These are phyloP conservation scores for Setophaga kirtlandii DNA, from an alignment of 2,113 vertebrate genomes.

Conservation along the genomic window DNA sequence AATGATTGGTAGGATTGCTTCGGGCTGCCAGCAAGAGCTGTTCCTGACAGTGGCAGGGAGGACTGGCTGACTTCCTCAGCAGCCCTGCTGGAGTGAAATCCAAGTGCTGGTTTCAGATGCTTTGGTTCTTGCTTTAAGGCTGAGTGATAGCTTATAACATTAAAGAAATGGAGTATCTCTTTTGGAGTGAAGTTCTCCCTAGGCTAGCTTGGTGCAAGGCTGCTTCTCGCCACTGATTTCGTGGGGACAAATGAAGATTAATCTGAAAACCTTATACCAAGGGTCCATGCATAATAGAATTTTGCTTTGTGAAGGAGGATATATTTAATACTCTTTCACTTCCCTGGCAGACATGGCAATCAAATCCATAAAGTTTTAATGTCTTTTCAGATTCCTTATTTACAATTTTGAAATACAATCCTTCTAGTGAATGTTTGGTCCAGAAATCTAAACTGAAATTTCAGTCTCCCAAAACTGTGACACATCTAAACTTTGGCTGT, in stretches of 20 bases:
- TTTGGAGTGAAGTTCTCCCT: not conserved
- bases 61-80: not conserved
- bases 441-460: not conserved
- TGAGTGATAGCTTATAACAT: not conserved
- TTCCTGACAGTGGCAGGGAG: not conserved
- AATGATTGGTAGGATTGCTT: not conserved
- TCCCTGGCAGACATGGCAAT: not conserved
- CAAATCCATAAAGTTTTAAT: not conserved
- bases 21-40: not conserved
- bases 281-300: not conserved
- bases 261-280: not conserved
- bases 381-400: not conserved
- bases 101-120: not conserved
- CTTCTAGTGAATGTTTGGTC: not conserved
- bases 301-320: not conserved
- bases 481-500: not conserved
- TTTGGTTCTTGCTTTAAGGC: not conserved
- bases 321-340: not conserved
- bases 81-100: not conserved
- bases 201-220: not conserved
- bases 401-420: not conserved
- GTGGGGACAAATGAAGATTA: not conserved
- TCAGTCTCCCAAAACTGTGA: not conserved
- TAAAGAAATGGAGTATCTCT: not conserved
- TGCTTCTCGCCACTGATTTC: not conserved